Base-by-base conservation (phyloP, 2,888 invertebrate species). In the Eupithecia insigniata region DNA sequence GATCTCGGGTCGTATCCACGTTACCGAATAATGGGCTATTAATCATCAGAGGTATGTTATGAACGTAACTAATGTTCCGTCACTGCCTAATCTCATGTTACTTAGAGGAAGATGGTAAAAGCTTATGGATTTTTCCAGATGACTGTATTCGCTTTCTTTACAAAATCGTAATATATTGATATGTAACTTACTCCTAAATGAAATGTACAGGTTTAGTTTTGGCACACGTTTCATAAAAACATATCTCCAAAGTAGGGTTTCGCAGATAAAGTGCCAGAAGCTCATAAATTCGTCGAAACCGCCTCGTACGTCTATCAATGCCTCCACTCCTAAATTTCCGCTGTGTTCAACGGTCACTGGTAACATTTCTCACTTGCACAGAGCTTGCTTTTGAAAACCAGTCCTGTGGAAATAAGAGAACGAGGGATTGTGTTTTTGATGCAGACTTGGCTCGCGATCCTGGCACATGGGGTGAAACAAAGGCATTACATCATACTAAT, bases 1-100 rank as follows among this genome's bases (percentile, higher is more conserved):
- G 82, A 92, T 91, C 90, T 91, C 84, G 83, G 84, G 78, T 80
- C 82, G 81, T 78, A 82, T 80, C 81, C 81, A 84, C 83, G 85
- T 83, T 87, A 82, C 81, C 83, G 84, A 84, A 86, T 86, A 89
- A 85, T 84, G 84, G 84, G 84, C 88, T 87, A 90, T 89, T 89
- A 88, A 90, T 89, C 89, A 88, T 86, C 78, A 78, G 75, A 82
- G 69, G 69, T 77, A 77, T 76, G 75, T 74, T 78, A 79, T 79
- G 74, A 71, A 73, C 72, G 75, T 72, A 74, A 74, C 73, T 79
- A 77, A 77, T 79, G 72, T 76, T 32, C 73, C 55, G 73, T 67
- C 73, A 67, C 67, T 68, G 51, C 67, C 34, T 65, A 73, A 73
- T 68, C 70, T 16, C 69, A 62, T 73, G 65, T 66, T 73, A 34